A percentile compares a stretch with the other conserved stretches of the same genome.
phyloP scores from a whole-genome alignment of 2,888 invertebrate species.

The Hylaea fasciaria region DNA sequence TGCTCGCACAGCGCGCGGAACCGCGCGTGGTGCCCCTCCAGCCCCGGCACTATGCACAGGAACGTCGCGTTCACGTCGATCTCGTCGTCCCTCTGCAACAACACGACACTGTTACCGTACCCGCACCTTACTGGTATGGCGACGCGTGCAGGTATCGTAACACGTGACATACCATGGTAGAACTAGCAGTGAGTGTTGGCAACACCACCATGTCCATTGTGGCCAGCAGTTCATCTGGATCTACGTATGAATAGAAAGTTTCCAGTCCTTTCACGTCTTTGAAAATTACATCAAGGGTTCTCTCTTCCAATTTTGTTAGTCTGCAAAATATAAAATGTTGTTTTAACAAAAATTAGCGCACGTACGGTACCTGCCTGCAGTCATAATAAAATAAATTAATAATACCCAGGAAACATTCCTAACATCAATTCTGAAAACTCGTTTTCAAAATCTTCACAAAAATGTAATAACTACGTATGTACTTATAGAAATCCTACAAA shows the following conservation, averaged over 20 bases:
- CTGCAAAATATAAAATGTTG: conserved; percentile 28
- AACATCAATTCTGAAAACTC: too few relatives aligned
- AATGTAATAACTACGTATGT: too few relatives aligned
- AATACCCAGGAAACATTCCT: too few relatives aligned
- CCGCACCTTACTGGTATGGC: background rate
- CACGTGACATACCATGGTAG: conserved; percentile 20
- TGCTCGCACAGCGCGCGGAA: conserved; percentile 56
- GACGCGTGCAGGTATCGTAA: background rate
- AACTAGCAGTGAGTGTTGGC: conserved; percentile 32
- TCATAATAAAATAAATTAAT: too few relatives aligned
- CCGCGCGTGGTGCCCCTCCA: conserved; percentile 56
- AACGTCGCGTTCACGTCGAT: conserved; percentile 47
- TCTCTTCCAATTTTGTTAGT: conserved; percentile 33
- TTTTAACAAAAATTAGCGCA: too few relatives aligned
- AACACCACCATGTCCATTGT: conserved; percentile 57
- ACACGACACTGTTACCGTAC: background rate
- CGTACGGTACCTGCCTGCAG: too few relatives aligned
- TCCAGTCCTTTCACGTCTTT: conserved; percentile 48
- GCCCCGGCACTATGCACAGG: conserved; percentile 60
- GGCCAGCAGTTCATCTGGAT: conserved; percentile 62
- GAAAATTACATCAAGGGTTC: background rate
- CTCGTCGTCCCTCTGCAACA: conserved; percentile 52
- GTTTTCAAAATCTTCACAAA: too few relatives aligned
- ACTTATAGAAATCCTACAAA: too few relatives aligned
- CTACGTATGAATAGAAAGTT: conserved; percentile 56